Conservation (phyloP, 2,113 vertebrate genomes). For the Riparia riparia region DNA sequence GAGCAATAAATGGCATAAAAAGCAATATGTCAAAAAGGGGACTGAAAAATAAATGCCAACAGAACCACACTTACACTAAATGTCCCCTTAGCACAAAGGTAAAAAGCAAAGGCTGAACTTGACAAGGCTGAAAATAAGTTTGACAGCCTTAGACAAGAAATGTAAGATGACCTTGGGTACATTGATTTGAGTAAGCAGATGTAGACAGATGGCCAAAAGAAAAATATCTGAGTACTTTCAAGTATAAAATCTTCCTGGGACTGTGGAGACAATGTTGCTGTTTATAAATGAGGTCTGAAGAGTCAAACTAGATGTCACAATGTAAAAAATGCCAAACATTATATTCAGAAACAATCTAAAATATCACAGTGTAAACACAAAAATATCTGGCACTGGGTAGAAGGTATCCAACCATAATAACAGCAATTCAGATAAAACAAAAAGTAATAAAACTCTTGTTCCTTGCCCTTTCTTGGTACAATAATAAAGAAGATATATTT, state of each 20-base stretch:
- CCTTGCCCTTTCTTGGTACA: background rate
- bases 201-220: conserved; percentile 12
- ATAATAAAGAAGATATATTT: background rate
- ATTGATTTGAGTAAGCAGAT: background rate
- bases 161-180: background rate
- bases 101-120: conserved; percentile 20
- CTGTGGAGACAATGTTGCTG: background rate
- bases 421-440: background rate
- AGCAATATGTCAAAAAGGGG: background rate
- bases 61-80: background rate
- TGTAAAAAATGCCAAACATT: background rate
- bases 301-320: background rate
- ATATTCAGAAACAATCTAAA: background rate
- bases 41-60: conserved; percentile 33
- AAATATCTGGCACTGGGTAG: background rate
- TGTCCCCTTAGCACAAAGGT: background rate
- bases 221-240: background rate
- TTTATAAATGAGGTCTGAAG: background rate
- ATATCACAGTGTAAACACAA: background rate
- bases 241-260: background rate
- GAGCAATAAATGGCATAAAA: conserved; percentile 20
- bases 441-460: background rate
- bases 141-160: conserved; percentile 22
- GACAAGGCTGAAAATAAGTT: conserved; percentile 51
- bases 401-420: background rate